Evolutionary conservation across 2,113 vertebrate species (phyloP).

Genomic region (Trachemys scripta): DNA sequence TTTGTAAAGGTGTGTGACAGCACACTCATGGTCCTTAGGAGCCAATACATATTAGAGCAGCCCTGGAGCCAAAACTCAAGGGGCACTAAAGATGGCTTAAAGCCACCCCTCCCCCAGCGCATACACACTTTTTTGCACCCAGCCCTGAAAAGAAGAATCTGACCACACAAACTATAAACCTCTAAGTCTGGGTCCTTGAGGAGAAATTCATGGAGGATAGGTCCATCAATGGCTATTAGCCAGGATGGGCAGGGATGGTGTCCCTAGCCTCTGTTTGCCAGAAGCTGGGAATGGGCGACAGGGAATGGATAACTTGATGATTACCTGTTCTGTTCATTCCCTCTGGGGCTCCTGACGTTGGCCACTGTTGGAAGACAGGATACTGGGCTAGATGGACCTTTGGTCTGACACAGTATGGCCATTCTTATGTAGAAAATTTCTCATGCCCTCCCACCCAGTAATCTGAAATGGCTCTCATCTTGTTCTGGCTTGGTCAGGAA

Average conservation of each 20-base stretch:
- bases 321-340: too few relatives aligned
- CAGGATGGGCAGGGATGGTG: too few relatives aligned
- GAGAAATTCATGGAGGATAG: too few relatives aligned
- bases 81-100: background rate
- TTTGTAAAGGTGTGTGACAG: background rate
- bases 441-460: rapidly evolving
- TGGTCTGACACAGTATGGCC: too few relatives aligned
- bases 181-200: rapidly evolving
- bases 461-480: background rate
- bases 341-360: too few relatives aligned
- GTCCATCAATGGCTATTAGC: too few relatives aligned
- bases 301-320: too few relatives aligned
- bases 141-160: background rate
- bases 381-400: too few relatives aligned
- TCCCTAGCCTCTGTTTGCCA: too few relatives aligned
- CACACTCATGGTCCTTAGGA: background rate
- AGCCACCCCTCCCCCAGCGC: rapidly evolving
- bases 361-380: too few relatives aligned
- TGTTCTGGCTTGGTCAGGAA: too few relatives aligned
- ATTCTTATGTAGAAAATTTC: background rate
- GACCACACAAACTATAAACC: rapidly evolving
- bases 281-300: too few relatives aligned
- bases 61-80: background rate
- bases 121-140: rapidly evolving
- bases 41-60: background rate